These are phyloP conservation scores for Eupithecia dodoneata DNA, from an alignment of 2,888 invertebrate genomes.

Conservation along the genomic window DNA sequence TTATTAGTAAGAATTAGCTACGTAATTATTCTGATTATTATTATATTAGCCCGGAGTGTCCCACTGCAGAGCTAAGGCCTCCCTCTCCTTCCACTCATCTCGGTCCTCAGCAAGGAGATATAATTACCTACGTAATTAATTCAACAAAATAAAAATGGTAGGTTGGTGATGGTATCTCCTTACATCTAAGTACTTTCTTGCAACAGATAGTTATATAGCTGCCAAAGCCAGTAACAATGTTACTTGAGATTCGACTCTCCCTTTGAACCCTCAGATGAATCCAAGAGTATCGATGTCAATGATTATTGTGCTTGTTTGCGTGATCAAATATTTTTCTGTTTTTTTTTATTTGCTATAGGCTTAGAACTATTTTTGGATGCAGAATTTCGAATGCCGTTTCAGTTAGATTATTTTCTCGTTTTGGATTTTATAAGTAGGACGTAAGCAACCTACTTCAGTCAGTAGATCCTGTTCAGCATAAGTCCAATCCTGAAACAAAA, in stretches of 20 bases:
- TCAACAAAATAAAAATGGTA: not conserved
- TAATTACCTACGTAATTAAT: not conserved
- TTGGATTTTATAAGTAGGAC: not conserved
- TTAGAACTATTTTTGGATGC: conserved; percentile 1
- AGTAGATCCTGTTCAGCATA: too few species aligned
- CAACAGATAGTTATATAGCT: not conserved
- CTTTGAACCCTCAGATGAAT: conserved; percentile 12
- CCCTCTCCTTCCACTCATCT: too few species aligned
- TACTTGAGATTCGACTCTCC: conserved; percentile 12
- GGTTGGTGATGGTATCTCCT: not conserved
- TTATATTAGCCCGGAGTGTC: too few species aligned
- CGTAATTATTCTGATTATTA: too few species aligned
- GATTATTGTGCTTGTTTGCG: conserved; percentile 22
- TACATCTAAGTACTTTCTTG: not conserved
- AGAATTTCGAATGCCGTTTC: not conserved
- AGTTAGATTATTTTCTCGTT: not conserved
- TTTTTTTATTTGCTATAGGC: conserved; percentile 6
- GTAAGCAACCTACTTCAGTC: too few species aligned
- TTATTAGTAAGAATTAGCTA: too few species aligned
- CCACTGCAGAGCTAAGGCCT: too few species aligned
- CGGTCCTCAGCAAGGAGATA: too few species aligned
- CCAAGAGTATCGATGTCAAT: conserved; percentile 27
- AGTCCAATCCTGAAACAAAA: too few species aligned
- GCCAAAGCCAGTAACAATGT: conserved; percentile 16
- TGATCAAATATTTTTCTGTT: conserved; percentile 23